Evolutionary conservation across 2,113 vertebrate genomes (phyloP).

Genomic region (Azemiops feae): DNA sequence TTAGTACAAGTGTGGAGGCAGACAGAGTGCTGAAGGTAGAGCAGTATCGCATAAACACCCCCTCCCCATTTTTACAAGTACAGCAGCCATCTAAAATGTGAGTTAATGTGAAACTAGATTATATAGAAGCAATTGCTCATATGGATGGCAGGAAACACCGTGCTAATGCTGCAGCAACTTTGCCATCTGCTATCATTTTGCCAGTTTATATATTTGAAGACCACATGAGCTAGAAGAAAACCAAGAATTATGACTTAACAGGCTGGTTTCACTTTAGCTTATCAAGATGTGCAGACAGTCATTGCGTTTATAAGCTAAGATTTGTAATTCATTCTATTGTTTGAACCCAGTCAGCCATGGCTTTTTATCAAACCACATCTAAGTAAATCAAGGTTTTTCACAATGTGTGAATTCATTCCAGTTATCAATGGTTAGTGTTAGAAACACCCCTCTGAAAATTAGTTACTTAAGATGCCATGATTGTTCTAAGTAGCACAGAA

Average conservation of each 20-base stretch:
- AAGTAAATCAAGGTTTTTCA: background rate
- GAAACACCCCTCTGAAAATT: background rate
- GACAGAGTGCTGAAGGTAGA: background rate
- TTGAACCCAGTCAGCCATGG: background rate
- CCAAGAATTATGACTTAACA: background rate
- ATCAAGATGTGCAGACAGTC: background rate
- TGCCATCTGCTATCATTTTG: background rate
- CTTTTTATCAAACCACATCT: background rate
- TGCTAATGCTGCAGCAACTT: background rate
- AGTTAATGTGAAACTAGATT: background rate
- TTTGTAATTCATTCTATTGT: background rate
- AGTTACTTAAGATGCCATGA: background rate
- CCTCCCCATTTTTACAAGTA: background rate
- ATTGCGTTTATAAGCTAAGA: background rate
- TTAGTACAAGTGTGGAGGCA: background rate
- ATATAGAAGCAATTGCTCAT: background rate
- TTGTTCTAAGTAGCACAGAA: background rate
- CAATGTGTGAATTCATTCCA: background rate
- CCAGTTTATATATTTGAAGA: background rate
- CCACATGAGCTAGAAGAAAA: background rate
- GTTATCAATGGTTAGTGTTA: background rate
- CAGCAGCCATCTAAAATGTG: accelerated
- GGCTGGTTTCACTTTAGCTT: background rate
- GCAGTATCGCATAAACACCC: background rate
- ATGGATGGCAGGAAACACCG: background rate